Evolutionary conservation across 92 coral and sea anemone species (phyloP).

Genomic region (Heliopora coerulea): DNA sequence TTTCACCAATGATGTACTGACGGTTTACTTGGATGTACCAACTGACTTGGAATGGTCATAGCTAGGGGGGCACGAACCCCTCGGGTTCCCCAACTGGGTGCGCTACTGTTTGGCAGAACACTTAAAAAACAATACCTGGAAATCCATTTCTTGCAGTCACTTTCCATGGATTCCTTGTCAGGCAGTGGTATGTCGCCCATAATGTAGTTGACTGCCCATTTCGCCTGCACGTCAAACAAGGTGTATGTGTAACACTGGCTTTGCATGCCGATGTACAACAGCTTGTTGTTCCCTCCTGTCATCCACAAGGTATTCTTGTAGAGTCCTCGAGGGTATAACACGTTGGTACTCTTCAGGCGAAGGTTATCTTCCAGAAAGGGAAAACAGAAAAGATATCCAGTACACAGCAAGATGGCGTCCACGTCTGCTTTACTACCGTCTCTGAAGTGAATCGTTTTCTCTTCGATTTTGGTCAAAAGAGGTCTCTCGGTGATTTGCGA

Average conservation of each 20-base stretch:
- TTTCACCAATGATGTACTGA: no score
- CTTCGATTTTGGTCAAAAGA: conserved; percentile 54
- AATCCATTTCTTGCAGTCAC: conserved; percentile 46
- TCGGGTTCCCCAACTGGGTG: no score
- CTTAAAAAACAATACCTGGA: no score
- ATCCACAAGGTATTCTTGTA: conserved; percentile 51
- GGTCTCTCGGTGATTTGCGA: conserved; percentile 52
- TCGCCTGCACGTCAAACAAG: conserved; percentile 60
- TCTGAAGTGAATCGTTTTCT: conserved; percentile 52
- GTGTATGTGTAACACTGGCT: conserved; percentile 56
- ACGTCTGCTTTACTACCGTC: conserved; percentile 59
- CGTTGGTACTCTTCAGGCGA: conserved; percentile 43
- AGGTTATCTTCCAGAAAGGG: conserved; percentile 54
- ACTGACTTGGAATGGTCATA: no score
- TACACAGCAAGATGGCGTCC: conserved; percentile 65
- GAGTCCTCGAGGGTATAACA: conserved; percentile 46
- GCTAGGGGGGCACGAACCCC: no score
- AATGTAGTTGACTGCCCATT: conserved; percentile 53
- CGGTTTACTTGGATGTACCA: no score
- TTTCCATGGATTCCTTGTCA: conserved; percentile 44
- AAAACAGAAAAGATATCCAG: conserved; percentile 51
- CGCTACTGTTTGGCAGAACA: no score
- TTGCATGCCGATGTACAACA: conserved; percentile 42
- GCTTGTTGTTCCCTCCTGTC: conserved; percentile 52
- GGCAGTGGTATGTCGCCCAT: conserved; percentile 54